Conservation (phyloP, 2,888 invertebrate species). For the Dorcus parallelipipedus region DNA sequence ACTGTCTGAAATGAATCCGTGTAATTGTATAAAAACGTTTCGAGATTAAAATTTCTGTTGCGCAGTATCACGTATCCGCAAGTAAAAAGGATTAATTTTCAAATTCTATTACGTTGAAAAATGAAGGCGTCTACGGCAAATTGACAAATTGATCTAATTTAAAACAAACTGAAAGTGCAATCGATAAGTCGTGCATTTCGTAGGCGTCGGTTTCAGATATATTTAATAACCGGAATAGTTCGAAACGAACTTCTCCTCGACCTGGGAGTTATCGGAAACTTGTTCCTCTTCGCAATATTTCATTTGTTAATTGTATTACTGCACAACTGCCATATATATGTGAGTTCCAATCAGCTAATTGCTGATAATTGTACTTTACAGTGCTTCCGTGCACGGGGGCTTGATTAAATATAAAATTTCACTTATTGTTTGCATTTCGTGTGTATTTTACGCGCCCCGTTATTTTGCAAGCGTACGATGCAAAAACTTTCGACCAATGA, state of each 20-base stretch:
- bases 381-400: slow-evolving; percentile 31
- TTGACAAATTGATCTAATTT: slow-evolving; percentile 26
- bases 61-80: not conserved
- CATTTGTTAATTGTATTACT: slow-evolving; percentile 41
- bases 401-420: slow-evolving; percentile 43
- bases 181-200: slow-evolving; percentile 20
- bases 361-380: slow-evolving; percentile 40
- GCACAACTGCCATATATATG: slow-evolving; percentile 33
- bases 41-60: not conserved
- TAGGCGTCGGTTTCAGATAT: slow-evolving; percentile 24
- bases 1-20: not conserved
- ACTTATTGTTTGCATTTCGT: slow-evolving; percentile 37
- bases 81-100: slow-evolving; percentile 11
- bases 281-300: slow-evolving; percentile 33
- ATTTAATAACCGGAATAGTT: slow-evolving; percentile 24
- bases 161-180: slow-evolving; percentile 23
- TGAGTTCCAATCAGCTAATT: slow-evolving; percentile 45
- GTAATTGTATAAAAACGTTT: not conserved
- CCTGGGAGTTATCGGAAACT: slow-evolving; percentile 27
- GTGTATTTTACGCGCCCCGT: slow-evolving; percentile 29
- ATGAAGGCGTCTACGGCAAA: slow-evolving; percentile 16
- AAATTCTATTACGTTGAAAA: slow-evolving; percentile 20
- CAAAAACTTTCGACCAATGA: not conserved
- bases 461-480: slow-evolving; percentile 27
- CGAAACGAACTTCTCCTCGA: slow-evolving; percentile 11